Percentiles rank a stretch among this genome's conserved stretches.
phyloP scores from a whole-genome alignment of 1,140 invertebrate genomes.

The Melitaea cinxia region DNA sequence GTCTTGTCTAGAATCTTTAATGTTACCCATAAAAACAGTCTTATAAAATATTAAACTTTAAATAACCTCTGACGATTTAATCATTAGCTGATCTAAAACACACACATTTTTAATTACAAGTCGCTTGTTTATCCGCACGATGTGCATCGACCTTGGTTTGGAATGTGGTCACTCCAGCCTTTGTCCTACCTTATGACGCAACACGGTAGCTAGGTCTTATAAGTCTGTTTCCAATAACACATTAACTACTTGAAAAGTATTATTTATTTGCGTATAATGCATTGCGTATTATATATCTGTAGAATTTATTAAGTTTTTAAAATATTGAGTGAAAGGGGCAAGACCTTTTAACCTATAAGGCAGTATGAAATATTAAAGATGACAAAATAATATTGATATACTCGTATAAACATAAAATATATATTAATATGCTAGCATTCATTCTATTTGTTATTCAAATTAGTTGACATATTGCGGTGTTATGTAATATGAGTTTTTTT shows the following conservation, averaged over 20 bases:
- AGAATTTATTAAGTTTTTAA: no score
- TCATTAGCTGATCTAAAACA: conserved; percentile 2
- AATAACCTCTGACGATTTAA: neutral
- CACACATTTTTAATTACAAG: conserved; percentile 15
- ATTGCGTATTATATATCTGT: no score
- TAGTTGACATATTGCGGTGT: neutral
- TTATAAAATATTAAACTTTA: neutral
- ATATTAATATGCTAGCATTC: neutral
- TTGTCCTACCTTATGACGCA: conserved; percentile 40
- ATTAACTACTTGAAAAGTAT: neutral
- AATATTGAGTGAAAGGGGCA: no score
- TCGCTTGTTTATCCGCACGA: conserved; percentile 26
- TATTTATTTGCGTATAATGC: neutral
- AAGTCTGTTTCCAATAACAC: neutral
- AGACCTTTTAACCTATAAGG: no score
- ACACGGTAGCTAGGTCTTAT: conserved; percentile 23
- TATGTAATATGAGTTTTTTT: no score
- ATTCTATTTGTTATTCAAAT: conserved; percentile 10
- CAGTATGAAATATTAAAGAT: no score
- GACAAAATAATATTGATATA: no score
- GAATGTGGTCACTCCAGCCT: conserved; percentile 52
- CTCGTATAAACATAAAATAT: no score
- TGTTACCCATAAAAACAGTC: neutral
- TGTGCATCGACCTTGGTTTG: conserved; percentile 60
- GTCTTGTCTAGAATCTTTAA: no score